These are phyloP conservation scores for Sphecodes monilicornis DNA, from an alignment of 2,888 invertebrate species.

Conservation along the genomic window DNA sequence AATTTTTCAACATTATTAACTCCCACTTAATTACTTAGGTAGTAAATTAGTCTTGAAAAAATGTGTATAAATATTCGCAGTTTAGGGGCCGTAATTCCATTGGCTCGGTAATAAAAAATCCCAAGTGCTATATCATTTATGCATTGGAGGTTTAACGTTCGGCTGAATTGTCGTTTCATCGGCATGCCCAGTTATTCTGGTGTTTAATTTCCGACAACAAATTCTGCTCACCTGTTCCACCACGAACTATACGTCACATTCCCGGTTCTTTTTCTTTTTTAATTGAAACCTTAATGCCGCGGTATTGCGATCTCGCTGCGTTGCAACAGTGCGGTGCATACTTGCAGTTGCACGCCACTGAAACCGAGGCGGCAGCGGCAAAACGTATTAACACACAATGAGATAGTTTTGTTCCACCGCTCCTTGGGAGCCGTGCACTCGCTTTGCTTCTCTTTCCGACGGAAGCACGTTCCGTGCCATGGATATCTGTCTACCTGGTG, in stretches of 20 bases:
- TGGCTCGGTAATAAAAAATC: neutral
- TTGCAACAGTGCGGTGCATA: slow-evolving; percentile 41
- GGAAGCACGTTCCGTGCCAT: slow-evolving; percentile 75
- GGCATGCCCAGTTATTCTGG: neutral
- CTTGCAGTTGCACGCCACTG: slow-evolving; percentile 63
- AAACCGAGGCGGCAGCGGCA: slow-evolving; percentile 73
- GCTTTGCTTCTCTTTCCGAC: slow-evolving; percentile 72
- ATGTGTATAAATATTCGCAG: neutral
- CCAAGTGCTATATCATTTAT: neutral
- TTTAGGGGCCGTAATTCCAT: neutral
- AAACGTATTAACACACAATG: slow-evolving; percentile 84
- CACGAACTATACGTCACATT: slow-evolving; percentile 1
- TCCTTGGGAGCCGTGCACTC: slow-evolving; percentile 68
- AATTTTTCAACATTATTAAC: no score
- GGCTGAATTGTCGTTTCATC: neutral
- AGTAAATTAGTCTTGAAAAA: neutral
- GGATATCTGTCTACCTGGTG: slow-evolving; percentile 75
- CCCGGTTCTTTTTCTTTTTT: slow-evolving; percentile 11
- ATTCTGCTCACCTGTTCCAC: neutral
- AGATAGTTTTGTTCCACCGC: slow-evolving; percentile 83
- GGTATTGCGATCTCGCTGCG: slow-evolving; percentile 22
- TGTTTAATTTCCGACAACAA: slow-evolving; percentile 5
- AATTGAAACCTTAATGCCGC: slow-evolving; percentile 31
- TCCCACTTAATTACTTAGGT: neutral
- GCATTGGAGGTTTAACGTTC: neutral